Evolutionary conservation across 1,140 invertebrate genomes (phyloP).

Genomic region (Eciton burchellii): DNA sequence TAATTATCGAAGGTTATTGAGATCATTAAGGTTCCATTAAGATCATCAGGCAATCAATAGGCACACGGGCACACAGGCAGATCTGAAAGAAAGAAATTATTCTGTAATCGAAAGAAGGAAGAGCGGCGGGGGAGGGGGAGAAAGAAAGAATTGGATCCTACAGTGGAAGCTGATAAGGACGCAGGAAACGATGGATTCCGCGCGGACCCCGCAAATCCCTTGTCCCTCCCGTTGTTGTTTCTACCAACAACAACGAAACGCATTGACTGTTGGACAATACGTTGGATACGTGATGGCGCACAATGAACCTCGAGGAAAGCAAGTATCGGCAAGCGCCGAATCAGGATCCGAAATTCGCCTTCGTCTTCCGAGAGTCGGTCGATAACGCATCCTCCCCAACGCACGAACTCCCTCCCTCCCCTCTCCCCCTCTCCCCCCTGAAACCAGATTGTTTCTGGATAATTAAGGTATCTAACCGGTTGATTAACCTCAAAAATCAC

Average conservation of each 20-base stretch:
- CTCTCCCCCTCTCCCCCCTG: too few relatives aligned
- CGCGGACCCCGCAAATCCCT: constrained; percentile 58
- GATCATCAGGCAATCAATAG: background rate
- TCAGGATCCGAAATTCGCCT: constrained; percentile 65
- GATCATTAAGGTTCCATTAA: background rate
- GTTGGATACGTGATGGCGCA: constrained; percentile 65
- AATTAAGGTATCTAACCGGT: background rate
- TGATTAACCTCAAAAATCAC: background rate
- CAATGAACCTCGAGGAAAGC: constrained; percentile 63
- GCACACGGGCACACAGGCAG: too few relatives aligned
- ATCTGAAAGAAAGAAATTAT: background rate
- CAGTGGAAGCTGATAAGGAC: constrained; percentile 61
- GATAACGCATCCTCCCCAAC: constrained; percentile 67
- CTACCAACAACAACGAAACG: constrained; percentile 61
- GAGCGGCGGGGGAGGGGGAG: constrained; percentile 23
- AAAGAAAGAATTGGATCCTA: constrained; percentile 49
- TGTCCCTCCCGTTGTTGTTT: constrained; percentile 64
- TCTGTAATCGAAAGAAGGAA: constrained; percentile 12
- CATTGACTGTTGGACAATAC: constrained; percentile 62
- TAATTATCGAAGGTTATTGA: background rate
- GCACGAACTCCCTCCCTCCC: too few relatives aligned
- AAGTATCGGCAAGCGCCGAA: constrained; percentile 27
- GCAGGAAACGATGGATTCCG: constrained; percentile 40
- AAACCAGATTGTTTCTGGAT: constrained; percentile 56
- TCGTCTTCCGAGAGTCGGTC: constrained; percentile 62